Conservation (phyloP, 2,888 invertebrate species). For the Odontothrips loti region DNA sequence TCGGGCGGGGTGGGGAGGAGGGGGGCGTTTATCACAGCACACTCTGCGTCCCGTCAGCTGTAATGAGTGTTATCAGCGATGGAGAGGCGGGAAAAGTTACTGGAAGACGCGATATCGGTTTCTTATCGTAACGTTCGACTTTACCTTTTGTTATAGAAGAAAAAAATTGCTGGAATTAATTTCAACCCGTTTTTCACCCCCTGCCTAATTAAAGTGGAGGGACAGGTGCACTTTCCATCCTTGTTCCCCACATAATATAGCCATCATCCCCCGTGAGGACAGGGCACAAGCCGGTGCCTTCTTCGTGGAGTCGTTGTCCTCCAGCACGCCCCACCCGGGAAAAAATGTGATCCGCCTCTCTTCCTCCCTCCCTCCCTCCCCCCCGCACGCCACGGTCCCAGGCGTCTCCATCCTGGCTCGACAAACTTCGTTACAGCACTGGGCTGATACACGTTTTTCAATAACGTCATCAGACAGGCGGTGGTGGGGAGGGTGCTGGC, state of each 20-base stretch:
- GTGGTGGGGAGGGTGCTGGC: neutral
- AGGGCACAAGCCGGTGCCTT: too few species aligned
- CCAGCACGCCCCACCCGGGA: neutral
- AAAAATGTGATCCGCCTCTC: neutral
- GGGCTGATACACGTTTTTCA: slow-evolving; percentile 22
- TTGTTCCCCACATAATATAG: too few species aligned
- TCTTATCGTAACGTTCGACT: too few species aligned
- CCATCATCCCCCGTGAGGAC: too few species aligned
- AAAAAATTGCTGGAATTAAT: too few species aligned
- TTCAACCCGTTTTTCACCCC: too few species aligned
- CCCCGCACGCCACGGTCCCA: neutral
- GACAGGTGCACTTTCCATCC: too few species aligned
- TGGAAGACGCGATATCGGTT: too few species aligned
- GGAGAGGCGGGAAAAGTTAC: too few species aligned
- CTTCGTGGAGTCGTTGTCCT: too few species aligned
- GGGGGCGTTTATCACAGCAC: neutral
- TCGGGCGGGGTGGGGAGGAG: neutral
- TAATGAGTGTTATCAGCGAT: neutral
- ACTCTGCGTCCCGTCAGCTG: neutral
- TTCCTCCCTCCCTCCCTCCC: neutral
- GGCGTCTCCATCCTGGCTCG: neutral
- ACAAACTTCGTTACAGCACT: slow-evolving; percentile 8
- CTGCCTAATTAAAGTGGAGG: too few species aligned
- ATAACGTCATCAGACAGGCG: slow-evolving; percentile 24
- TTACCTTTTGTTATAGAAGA: too few species aligned